Evolutionary conservation across 2,888 invertebrate genomes (phyloP).

Genomic region (Tyria jacobaeae): DNA sequence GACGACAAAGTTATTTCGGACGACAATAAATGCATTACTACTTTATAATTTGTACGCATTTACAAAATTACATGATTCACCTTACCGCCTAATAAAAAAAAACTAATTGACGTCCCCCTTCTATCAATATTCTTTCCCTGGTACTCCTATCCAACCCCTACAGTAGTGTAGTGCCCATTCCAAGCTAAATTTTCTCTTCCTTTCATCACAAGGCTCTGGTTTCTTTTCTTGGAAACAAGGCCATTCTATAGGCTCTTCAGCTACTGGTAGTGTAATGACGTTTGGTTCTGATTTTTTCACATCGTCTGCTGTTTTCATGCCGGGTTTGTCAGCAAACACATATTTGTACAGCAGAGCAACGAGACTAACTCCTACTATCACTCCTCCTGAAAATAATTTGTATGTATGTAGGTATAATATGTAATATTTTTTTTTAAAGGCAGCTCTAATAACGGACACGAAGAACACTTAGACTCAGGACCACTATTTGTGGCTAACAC

Average conservation of each 20-base stretch:
- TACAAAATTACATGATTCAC: too few relatives aligned
- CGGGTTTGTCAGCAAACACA: slow-evolving; percentile 1
- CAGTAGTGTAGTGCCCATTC: background rate
- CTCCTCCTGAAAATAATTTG: slow-evolving; percentile 1
- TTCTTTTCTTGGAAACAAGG: background rate
- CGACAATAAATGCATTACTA: too few relatives aligned
- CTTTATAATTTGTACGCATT: too few relatives aligned
- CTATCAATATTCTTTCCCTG: background rate
- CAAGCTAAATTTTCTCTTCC: background rate
- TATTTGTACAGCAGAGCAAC: slow-evolving; percentile 7
- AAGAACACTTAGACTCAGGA: too few relatives aligned
- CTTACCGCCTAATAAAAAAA: too few relatives aligned
- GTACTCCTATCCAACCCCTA: background rate
- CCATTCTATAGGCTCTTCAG: background rate
- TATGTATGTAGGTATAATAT: too few relatives aligned
- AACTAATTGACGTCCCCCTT: too few relatives aligned
- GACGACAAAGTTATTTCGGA: too few relatives aligned
- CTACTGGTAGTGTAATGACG: background rate
- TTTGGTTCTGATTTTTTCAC: background rate
- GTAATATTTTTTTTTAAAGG: too few relatives aligned
- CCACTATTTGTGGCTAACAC: too few relatives aligned
- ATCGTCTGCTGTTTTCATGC: background rate
- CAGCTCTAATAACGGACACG: too few relatives aligned
- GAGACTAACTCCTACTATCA: slow-evolving; percentile 2
- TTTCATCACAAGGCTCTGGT: background rate